Conservation (phyloP, 2,113 vertebrate genomes). For the Nannobrachium achirus region DNA sequence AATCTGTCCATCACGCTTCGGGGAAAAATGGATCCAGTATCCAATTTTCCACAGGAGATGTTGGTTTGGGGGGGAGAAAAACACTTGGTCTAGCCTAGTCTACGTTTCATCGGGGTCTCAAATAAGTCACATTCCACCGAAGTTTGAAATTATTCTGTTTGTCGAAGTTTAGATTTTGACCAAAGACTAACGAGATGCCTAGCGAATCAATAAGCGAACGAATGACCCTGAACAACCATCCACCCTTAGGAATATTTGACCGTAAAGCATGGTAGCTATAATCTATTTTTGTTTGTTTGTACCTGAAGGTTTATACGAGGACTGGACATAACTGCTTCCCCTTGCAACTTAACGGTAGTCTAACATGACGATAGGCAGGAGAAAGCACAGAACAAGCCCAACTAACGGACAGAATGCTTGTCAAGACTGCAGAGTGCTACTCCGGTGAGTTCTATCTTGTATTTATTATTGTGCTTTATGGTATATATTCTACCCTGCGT, state of each 20-base stretch:
- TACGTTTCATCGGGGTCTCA: slow-evolving; percentile 66
- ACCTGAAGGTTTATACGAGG: slow-evolving; percentile 22
- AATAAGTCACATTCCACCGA: slow-evolving; percentile 77
- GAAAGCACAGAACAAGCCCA: slow-evolving; percentile 29
- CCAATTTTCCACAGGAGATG: slow-evolving; percentile 80
- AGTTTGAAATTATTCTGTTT: slow-evolving; percentile 69
- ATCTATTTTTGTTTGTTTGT: slow-evolving; percentile 33
- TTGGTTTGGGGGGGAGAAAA: slow-evolving; percentile 66
- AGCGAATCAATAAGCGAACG: slow-evolving; percentile 44
- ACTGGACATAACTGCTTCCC: slow-evolving; percentile 28
- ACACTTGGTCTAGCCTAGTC: slow-evolving; percentile 50
- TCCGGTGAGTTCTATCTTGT: slow-evolving; percentile 59
- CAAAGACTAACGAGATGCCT: slow-evolving; percentile 43
- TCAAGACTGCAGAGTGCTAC: slow-evolving; percentile 39
- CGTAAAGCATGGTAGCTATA: background rate
- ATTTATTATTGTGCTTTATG: slow-evolving; percentile 16
- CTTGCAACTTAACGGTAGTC: slow-evolving; percentile 7
- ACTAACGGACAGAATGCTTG: slow-evolving; percentile 14
- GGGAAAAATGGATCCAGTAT: slow-evolving; percentile 76
- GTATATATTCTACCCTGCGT: background rate
- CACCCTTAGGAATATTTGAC: background rate
- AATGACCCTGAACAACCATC: slow-evolving; percentile 10
- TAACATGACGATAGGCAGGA: slow-evolving; percentile 24
- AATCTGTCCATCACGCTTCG: slow-evolving; percentile 88
- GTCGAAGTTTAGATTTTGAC: slow-evolving; percentile 52